Percentiles rank a stretch among this genome's conserved stretches.
Conservation (phyloP, 2,113 vertebrate species). For the Cyprinodon tularosa region DNA sequence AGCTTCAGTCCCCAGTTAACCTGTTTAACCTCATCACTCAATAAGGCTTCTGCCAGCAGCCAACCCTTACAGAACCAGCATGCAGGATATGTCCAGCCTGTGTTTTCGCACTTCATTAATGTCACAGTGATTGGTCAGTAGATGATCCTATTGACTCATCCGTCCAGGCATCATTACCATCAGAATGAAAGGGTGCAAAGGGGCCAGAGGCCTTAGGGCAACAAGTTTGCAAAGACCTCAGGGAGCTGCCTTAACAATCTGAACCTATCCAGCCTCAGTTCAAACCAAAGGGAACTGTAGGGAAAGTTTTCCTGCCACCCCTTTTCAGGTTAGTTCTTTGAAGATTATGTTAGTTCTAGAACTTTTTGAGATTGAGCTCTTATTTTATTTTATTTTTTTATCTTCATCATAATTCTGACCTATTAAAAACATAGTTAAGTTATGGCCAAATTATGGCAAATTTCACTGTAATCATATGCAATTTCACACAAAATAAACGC, state of each 20-base stretch:
- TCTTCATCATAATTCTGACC: too few species aligned
- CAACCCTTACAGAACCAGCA: constrained; percentile 30
- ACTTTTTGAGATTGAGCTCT: too few species aligned
- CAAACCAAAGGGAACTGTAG: neutral
- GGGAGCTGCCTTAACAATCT: constrained; percentile 6
- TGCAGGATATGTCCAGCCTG: constrained; percentile 57
- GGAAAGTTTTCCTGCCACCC: neutral
- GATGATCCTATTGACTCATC: constrained; percentile 66
- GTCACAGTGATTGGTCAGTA: constrained; percentile 76
- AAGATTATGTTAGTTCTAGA: too few species aligned
- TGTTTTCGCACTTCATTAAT: constrained; percentile 78
- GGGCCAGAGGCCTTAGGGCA: constrained; percentile 13
- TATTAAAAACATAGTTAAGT: too few species aligned
- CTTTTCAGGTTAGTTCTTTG: neutral
- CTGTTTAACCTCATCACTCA: constrained; percentile 45
- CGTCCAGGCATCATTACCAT: constrained; percentile 75
- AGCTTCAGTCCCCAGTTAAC: constrained; percentile 17
- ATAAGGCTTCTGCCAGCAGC: constrained; percentile 21
- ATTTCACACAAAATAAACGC: too few species aligned
- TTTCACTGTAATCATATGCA: too few species aligned
- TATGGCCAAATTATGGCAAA: too few species aligned
- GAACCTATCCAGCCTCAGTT: constrained; percentile 14
- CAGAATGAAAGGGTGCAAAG: constrained; percentile 58
- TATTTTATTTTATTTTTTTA: too few species aligned
- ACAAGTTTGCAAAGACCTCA: constrained; percentile 21